Base-by-base conservation (phyloP, 2,888 invertebrate genomes). In the Fabriciana adippe region DNA sequence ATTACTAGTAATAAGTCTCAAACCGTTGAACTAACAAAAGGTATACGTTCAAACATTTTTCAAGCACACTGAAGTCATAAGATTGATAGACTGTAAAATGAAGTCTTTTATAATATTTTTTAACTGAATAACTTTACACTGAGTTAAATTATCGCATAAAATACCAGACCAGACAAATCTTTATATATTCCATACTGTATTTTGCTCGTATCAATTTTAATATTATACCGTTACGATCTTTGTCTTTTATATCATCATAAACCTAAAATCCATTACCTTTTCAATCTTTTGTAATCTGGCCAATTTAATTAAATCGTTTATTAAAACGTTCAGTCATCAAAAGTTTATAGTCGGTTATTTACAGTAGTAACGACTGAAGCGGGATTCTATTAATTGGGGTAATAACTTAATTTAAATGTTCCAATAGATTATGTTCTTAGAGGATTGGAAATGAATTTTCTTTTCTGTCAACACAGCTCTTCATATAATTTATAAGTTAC, bases 241-340 rank as follows among this genome's bases (percentile, higher is more conserved):
- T 70, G 50, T 68, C 48, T 70, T 72, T 69, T 65, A 68, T 66
- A 67, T 26, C 31, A 61, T 67, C 57, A 60, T 71, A 71, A 68
- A 67, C 59, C 41, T 56, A 53, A 68, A 65, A 67, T 65, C 69
- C 69, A 71, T 68, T 69, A 67, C 71, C 63, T 66, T 70, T 70
- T 61, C 64, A 67, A 70, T 72, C 72, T 72, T 72, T 72, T 72
- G 72, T 72, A 72, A 72, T 72, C 72, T 70, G 66, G 55, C 41
- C 71, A 71, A 72, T 73, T 73, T 73, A 71, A 75, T 72, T 74
- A 68, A 68, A 68, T 69, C 69, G 66, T 67, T 75, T 73, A 72
- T 73, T 70, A 73, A 69, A 72, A 73, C 68, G 72, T 61, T 71
- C 54, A 65, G 71, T 71, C 69, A 57, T 75, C 71, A 72, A 73